Evolutionary conservation across 2,888 invertebrate species (phyloP), one percentile per base, ranked within the genome.

Genomic region (Caenorhabditis parvicauda): DNA sequence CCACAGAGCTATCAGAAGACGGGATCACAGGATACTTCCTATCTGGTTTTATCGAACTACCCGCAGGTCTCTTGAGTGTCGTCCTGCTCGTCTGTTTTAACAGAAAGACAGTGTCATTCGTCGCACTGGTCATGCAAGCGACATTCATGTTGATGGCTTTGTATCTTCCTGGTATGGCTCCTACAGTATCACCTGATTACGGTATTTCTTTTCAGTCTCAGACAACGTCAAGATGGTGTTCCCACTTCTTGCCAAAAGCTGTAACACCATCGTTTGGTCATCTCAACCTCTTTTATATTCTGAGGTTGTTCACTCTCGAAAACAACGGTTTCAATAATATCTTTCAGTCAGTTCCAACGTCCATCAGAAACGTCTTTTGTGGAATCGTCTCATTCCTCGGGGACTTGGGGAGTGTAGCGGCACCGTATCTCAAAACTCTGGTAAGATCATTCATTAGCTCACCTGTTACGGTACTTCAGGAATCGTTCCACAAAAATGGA

Each of bases 21-120:
- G 69, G 72, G 53, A 74, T 72, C 61, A 65, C 71, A 12, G 80
- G 80, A 19, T 80, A 75, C 56, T 79, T 80, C 54, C 61, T 80
- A 4, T 80, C 79, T 3, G 80, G 78, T 9, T 25, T 73, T 5
- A 72, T 79, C 9, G 78, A 78, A 54, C 51, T 78, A 1, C 78
- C 78, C 4, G 77, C 76, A n/a, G 77, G 74, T 3, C 35, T 76
- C 37, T 17, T 74, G 6, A 56, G 70, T 14, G 62, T 66, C 2
- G 22, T 59, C 42, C 50, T 70, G 28, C 49, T 75, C 2, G 47
- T 64, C 24, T 50, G 57, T 12, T 59, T 54, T 39, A 48, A 52
- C 25, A 37, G 68, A 19, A 65, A 64, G 29, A 61, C 64, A 1
- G 68, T 69, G 12, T 66, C 68, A 0, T 64, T 64, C 50, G 9